Evolutionary conservation across 2,888 invertebrate genomes (phyloP), one percentile per base, ranked within the genome.

Genomic region (Colostygia pectinataria): DNA sequence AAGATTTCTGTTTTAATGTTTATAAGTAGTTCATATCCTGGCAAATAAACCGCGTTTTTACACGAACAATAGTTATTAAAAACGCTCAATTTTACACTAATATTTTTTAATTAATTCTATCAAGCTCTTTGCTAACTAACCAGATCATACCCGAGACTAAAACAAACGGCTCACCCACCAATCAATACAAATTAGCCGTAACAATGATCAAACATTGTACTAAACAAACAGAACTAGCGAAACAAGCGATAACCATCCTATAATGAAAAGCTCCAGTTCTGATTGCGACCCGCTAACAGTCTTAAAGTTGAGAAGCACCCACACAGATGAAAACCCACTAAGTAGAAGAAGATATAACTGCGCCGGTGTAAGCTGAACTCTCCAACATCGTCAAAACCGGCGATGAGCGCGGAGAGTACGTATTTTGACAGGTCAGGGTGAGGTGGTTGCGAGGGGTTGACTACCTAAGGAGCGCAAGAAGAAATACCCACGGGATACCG

Each of bases 271-370:
- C 82, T 74, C 76, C 77, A 72, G 71, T 77, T 78, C 80, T 86
- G 87, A 88, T 88, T 88, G 86, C 87, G 84, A 81, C 86, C 82
- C 82, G 73, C 77, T 83, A 85, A 85, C 86, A 84, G 85, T 90
- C 88, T 90, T 58, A 61, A 59, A 61, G 61, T 61, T 59, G 54
- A 74, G 80, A 65, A 72, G 63, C 74, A 73, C 72, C 67, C 82
- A 64, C 84, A 83, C 82, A 80, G 71, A 74, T 55, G 59, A 63
- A 68, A 53, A 57, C 76, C 75, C 75, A 72, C 74, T 48, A 72
- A 36, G 36, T 33, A 50, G 51, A 45, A 80, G 77, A 75, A 80
- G 74, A 71, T 74, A 72, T 74, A 82, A 83, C 61, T 55, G 62
- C 56, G 40, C 83, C 74, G 71, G 18, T 38, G 12, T 54, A 63